These are phyloP conservation scores for Paelopatides confundens DNA, from an alignment of 53 echinoderm and acorn worm species.

Conservation along the genomic window DNA sequence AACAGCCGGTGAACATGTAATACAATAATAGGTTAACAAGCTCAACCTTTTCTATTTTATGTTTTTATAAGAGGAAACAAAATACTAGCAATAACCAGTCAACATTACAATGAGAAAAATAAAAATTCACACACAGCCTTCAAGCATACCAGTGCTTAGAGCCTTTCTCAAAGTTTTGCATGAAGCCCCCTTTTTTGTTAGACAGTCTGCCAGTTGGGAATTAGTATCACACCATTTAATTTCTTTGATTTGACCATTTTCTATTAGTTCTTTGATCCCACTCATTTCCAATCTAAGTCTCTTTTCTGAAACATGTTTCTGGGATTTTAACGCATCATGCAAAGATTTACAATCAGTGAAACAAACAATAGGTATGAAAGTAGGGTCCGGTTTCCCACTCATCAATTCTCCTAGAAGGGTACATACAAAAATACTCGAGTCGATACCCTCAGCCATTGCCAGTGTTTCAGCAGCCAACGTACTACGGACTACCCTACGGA, in stretches of 20 bases:
- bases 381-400: not conserved
- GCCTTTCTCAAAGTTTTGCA: not conserved
- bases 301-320: not conserved
- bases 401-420: too few relatives aligned
- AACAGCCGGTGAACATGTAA: too few relatives aligned
- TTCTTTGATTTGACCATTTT: not conserved
- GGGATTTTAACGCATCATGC: not conserved
- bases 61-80: too few relatives aligned
- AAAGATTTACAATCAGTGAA: not conserved
- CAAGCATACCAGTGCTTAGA: too few relatives aligned
- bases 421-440: not conserved
- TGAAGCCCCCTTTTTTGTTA: slow-evolving; percentile 29
- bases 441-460: slow-evolving; percentile 11
- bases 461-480: slow-evolving; percentile 3
- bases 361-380: not conserved
- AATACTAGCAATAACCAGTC: too few relatives aligned
- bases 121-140: too few relatives aligned
- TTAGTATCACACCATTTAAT: not conserved
- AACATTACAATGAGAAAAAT: too few relatives aligned
- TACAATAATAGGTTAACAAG: too few relatives aligned
- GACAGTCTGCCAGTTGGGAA: slow-evolving; percentile 7
- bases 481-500: slow-evolving; percentile 18
- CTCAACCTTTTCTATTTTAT: too few relatives aligned
- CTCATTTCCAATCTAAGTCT: not conserved
- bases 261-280: slow-evolving; percentile 9